Conservation (phyloP, 2,113 vertebrate species). For the Ascaphus truei region DNA sequence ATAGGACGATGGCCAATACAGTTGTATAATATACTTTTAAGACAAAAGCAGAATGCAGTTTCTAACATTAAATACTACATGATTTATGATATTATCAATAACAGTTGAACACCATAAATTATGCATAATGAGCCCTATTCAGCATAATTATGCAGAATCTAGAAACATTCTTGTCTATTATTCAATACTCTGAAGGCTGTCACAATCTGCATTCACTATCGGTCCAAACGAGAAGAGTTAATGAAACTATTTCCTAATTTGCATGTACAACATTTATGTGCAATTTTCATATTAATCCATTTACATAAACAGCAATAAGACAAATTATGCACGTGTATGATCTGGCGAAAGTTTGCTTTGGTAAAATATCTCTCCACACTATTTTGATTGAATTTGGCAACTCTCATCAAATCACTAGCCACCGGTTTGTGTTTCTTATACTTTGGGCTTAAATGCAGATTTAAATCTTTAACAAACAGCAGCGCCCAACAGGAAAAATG, state of each 20-base stretch:
- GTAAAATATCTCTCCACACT: too few species aligned
- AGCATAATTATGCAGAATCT: neutral
- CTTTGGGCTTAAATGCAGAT: too few species aligned
- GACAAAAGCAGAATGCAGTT: neutral
- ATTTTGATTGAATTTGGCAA: too few species aligned
- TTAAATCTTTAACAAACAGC: too few species aligned
- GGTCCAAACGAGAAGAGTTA: neutral
- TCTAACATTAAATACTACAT: neutral
- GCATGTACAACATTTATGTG: too few species aligned
- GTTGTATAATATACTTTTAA: neutral
- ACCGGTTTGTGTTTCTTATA: too few species aligned
- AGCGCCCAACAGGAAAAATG: too few species aligned
- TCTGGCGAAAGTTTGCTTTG: too few species aligned
- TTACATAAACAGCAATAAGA: too few species aligned
- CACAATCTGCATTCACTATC: neutral
- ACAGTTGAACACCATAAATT: neutral
- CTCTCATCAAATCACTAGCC: too few species aligned
- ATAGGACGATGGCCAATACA: neutral
- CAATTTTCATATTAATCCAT: too few species aligned
- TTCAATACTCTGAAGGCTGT: neutral
- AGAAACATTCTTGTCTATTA: neutral
- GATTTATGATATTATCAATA: constrained; percentile 19
- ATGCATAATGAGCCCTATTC: neutral
- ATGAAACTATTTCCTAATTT: neutral
- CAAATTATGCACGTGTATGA: too few species aligned